These are phyloP conservation scores for Wasmannia auropunctata DNA, from an alignment of 1,140 invertebrate species.

Conservation along the genomic window DNA sequence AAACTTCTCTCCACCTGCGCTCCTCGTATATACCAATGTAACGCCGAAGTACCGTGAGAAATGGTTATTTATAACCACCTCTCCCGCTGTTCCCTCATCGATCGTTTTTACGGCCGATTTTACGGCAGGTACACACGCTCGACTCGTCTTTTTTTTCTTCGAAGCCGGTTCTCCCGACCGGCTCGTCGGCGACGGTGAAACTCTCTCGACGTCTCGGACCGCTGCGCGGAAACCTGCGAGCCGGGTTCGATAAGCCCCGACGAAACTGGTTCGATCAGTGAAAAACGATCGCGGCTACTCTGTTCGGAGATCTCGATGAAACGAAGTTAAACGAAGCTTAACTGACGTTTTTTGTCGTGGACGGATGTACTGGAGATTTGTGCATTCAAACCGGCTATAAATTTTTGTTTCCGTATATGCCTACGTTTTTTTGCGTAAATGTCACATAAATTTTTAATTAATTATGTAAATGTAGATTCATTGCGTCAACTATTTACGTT, in stretches of 20 bases:
- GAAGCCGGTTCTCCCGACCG: slow-evolving; percentile 33
- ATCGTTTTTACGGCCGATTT: slow-evolving; percentile 36
- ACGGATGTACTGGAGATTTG: background rate
- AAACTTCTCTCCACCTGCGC: background rate
- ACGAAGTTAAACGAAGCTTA: slow-evolving; percentile 15
- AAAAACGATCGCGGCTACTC: slow-evolving; percentile 65
- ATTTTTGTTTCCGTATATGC: background rate
- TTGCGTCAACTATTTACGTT: background rate
- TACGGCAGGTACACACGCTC: slow-evolving; percentile 41
- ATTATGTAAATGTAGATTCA: background rate
- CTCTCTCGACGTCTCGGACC: slow-evolving; percentile 54
- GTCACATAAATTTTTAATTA: background rate
- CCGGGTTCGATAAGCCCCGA: slow-evolving; percentile 60
- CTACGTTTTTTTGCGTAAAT: background rate
- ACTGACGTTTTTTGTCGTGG: slow-evolving; percentile 18
- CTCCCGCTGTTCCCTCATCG: background rate
- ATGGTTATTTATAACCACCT: slow-evolving; percentile 42
- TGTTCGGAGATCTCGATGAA: slow-evolving; percentile 51
- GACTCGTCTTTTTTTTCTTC: slow-evolving; percentile 25
- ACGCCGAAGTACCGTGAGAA: slow-evolving; percentile 20
- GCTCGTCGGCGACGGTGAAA: slow-evolving; percentile 61
- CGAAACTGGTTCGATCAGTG: slow-evolving; percentile 66
- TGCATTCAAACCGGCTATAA: background rate
- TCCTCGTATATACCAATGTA: background rate
- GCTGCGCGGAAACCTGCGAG: slow-evolving; percentile 62